A percentile compares a stretch with the other conserved stretches of the same genome.
Conservation (phyloP, 2,888 invertebrate genomes). For the Carterocephalus palaemon region DNA sequence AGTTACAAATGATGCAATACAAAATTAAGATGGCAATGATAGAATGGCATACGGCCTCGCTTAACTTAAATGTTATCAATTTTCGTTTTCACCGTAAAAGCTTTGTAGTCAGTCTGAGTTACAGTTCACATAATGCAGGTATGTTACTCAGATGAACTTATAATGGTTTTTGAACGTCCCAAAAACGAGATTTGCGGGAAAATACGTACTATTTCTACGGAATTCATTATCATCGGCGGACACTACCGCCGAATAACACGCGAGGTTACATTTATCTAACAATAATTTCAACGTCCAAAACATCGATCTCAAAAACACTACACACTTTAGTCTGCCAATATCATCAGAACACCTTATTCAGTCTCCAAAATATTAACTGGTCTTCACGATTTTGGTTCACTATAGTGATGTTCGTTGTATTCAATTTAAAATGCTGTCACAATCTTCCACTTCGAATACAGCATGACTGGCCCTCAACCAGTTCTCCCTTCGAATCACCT, state of each 20-base stretch:
- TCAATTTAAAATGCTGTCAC: constrained; percentile 34
- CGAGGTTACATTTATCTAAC: constrained; percentile 46
- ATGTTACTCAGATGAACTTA: constrained; percentile 14
- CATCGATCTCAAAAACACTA: constrained; percentile 27
- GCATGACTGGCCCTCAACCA: neutral
- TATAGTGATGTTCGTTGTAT: constrained; percentile 36
- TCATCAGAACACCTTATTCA: constrained; percentile 40
- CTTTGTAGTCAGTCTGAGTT: constrained; percentile 21
- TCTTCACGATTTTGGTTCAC: constrained; percentile 35
- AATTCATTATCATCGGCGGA: constrained; percentile 16
- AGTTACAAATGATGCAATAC: constrained; percentile 30
- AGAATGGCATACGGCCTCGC: constrained; percentile 24
- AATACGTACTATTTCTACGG: constrained; percentile 16
- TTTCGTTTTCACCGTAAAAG: constrained; percentile 3
- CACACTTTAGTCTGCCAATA: constrained; percentile 42
- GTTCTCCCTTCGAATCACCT: constrained; percentile 1
- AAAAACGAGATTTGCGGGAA: constrained; percentile 4
- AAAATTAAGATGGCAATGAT: constrained; percentile 33
- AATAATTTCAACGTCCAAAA: constrained; percentile 42
- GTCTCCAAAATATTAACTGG: constrained; percentile 37
- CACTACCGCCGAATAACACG: constrained; percentile 33
- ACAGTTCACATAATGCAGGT: constrained; percentile 5
- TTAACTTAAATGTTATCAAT: constrained; percentile 6
- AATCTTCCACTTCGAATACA: constrained; percentile 24
- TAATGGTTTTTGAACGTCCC: neutral